Base-by-base conservation (phyloP, 1,140 invertebrate species). In the Nebria ingens region DNA sequence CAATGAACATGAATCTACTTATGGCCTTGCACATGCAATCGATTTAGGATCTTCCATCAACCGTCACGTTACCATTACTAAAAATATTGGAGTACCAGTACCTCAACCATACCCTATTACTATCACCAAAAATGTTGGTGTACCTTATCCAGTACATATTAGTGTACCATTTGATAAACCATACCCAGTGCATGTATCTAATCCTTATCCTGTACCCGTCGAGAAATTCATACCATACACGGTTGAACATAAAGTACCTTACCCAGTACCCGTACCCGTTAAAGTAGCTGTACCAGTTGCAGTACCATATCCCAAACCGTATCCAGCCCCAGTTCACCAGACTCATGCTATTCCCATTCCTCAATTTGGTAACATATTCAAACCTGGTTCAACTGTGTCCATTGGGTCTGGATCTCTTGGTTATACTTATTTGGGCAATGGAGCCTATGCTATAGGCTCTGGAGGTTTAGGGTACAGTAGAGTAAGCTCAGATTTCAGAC, bases 351-450 rank as follows among this genome's bases (percentile, higher is more conserved):
- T 51, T 20, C 11, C 19, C 17, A 17, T 51, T 51, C 50, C 50
- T 21, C 3, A 51, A 12, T 20, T 20, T 20, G 50, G 19, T 20
- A 22, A 20, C 2, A 17, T 51, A 20, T 4, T 21, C 2, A 51
- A 51, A 21, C 19, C 50, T 11, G 50, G 17, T 19, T 20, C 50
- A 20, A 20, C 17, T 51, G 15, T 51, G 2, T 11, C 9, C 4
- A 6, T 45, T 45, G 61, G 61, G 13, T 62, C 61, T 0, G 61
- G 61, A 1, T 61, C 59, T 9, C 51, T 62, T 17, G 61, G 59
- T 1, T 21, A 57, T 23, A 51, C 55, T 2, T 21, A 51, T 15
- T 56, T 62, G 17, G 55, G 56, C 25, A 51, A 59, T 23, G 61
- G 61, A 11, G 54, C 52, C 11, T 59, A 57, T 38, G 59, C 58